These are phyloP conservation scores for Halichoeres trimaculatus DNA, from an alignment of 2,113 vertebrate species.

Conservation along the genomic window DNA sequence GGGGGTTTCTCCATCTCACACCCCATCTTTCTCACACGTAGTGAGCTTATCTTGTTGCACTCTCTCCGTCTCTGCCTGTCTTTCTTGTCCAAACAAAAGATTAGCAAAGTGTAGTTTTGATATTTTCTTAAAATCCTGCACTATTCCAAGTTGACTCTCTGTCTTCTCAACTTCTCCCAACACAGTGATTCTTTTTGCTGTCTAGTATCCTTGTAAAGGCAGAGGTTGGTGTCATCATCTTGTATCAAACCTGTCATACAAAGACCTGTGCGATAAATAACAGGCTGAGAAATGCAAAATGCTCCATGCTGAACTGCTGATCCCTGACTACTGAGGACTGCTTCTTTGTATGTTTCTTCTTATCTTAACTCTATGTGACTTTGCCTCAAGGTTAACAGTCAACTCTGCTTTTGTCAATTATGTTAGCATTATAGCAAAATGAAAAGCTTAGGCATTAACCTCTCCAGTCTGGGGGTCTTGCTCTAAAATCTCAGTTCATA, in stretches of 20 bases:
- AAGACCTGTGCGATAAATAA: neutral
- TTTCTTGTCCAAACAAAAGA: neutral
- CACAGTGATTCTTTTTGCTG: neutral
- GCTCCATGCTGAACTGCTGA: neutral
- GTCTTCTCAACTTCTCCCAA: neutral
- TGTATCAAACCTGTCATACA: neutral
- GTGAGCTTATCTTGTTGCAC: neutral
- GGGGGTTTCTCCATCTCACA: constrained; percentile 1
- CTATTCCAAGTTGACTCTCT: neutral
- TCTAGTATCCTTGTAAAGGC: neutral
- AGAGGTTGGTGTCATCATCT: neutral
- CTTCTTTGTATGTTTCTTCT: neutral
- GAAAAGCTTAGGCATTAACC: neutral
- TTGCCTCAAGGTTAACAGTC: no score
- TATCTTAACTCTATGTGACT: neutral
- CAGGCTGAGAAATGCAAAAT: neutral
- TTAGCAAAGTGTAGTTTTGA: constrained; percentile 2
- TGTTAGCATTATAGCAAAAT: neutral
- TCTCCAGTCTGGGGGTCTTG: neutral
- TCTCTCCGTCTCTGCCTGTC: neutral
- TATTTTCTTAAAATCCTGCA: neutral
- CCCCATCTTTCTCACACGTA: neutral
- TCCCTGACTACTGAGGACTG: neutral
- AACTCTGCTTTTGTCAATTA: neutral
- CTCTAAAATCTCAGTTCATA: constrained; percentile 15